Conservation (phyloP, 1,140 invertebrate species). For the Cydia pomonella region DNA sequence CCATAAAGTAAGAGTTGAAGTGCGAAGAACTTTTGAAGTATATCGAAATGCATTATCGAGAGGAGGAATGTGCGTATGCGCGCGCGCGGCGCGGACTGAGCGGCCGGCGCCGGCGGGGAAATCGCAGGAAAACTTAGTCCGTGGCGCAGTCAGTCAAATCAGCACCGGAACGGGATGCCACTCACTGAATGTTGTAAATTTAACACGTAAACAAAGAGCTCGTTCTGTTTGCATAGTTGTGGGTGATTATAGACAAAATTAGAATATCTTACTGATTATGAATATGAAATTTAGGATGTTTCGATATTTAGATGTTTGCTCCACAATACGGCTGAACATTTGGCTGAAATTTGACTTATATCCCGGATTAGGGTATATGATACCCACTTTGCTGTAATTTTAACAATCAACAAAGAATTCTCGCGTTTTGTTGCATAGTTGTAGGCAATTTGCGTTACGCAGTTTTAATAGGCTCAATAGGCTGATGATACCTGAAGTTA, state of each 20-base stretch:
- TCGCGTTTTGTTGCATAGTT: too few species aligned
- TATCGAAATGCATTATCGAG: constrained; percentile 75
- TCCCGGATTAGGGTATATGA: too few species aligned
- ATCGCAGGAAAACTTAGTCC: constrained; percentile 66
- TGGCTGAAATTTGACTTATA: too few species aligned
- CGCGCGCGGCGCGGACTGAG: constrained; percentile 42
- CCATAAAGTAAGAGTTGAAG: constrained; percentile 51
- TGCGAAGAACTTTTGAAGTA: constrained; percentile 52
- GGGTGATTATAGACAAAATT: neutral
- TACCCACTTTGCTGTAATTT: too few species aligned
- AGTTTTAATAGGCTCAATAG: neutral
- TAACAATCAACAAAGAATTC: too few species aligned
- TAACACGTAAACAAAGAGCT: constrained; percentile 22
- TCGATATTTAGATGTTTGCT: too few species aligned
- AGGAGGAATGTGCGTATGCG: constrained; percentile 41
- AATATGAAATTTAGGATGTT: too few species aligned
- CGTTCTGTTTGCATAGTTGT: neutral
- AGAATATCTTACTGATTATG: neutral
- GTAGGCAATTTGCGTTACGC: neutral
- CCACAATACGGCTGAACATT: too few species aligned
- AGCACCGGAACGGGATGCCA: constrained; percentile 48
- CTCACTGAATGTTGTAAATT: constrained; percentile 24
- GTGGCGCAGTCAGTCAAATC: constrained; percentile 46
- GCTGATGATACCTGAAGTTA: neutral
- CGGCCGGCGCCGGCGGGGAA: constrained; percentile 57